Evolutionary conservation across 1,140 invertebrate genomes (phyloP).

Genomic region (Drosophila orosa): DNA sequence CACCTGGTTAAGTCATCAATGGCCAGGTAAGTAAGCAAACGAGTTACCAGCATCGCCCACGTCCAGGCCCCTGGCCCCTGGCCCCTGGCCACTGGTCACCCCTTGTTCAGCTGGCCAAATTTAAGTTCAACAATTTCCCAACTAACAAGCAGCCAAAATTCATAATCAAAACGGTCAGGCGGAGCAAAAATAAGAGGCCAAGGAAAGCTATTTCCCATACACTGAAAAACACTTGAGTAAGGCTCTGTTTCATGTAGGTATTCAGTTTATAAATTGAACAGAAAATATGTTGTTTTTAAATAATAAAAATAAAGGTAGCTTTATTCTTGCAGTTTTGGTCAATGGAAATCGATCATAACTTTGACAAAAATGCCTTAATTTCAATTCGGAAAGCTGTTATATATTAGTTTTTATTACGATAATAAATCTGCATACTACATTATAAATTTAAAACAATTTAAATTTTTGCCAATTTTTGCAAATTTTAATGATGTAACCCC

Average conservation of each 20-base stretch:
- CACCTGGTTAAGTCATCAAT: constrained; percentile 65
- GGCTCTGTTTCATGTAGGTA: background rate
- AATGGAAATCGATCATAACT: no score
- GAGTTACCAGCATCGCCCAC: constrained; percentile 8
- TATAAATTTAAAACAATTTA: no score
- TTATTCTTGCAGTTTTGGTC: no score
- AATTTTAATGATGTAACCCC: background rate
- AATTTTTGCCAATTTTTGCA: no score
- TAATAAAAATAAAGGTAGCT: no score
- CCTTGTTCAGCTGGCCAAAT: constrained; percentile 26
- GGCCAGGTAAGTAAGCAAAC: constrained; percentile 32
- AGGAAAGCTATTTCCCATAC: background rate
- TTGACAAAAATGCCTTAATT: no score
- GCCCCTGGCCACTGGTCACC: background rate
- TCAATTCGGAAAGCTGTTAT: no score
- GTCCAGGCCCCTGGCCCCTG: background rate
- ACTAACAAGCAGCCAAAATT: constrained; percentile 54
- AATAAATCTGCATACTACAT: no score
- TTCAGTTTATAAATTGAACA: background rate
- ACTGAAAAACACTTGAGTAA: background rate
- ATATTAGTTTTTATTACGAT: no score
- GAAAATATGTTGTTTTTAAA: no score
- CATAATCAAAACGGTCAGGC: constrained; percentile 42
- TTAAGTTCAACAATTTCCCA: constrained; percentile 66
- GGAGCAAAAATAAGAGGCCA: constrained; percentile 14